Base-by-base conservation (phyloP, 2,888 invertebrate genomes). In the Meteorus colon region DNA sequence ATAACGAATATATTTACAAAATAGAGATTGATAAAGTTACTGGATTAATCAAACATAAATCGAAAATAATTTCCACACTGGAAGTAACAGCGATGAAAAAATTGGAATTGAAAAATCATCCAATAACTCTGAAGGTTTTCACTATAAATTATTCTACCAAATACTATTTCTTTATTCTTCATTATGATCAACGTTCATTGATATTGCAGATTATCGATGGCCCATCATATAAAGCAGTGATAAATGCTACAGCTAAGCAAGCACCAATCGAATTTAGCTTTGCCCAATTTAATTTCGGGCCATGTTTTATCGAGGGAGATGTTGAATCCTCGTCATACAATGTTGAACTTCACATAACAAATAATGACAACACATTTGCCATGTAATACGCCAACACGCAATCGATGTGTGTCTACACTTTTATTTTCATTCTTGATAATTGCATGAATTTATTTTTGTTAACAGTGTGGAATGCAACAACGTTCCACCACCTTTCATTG, bases 221-320 rank as follows among this genome's bases (percentile, higher is more conserved):
- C 0, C 93, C 94, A 3, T 91, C 90, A 5, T 95, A 93, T 84
- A 89, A 85, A 48, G 90, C 95, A 74, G 88, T 90, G 67, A 85
- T 95, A 51, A 90, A 91, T 80, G 93, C 93, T 24, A 90, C 91
- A 62, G 93, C 93, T 59, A 91, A 91, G 79, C 91, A 91, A 78
- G 92, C 93, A 0, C 85, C 89, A 0, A 91, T 93, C 79, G 91
- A 92, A 82, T 94, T 95, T 85, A 93, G 93, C 4, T 93, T 93
- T 83, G 89, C 87, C 81, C 87, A 91, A n/a, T 91, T 92, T 83
- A 91, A 95, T 87, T 95, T 95, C 89, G 94, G 93, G 4, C 91
- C 92, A 77, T 93, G 94, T 84, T 92, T 95, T 79, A 88, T 93
- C 3, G 92, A 93, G 83, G 90, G 90, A 12, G 90, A 55, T 55